phyloP scores from a whole-genome alignment of 2,113 vertebrate genomes.

The Zosterops hypoxanthus region DNA sequence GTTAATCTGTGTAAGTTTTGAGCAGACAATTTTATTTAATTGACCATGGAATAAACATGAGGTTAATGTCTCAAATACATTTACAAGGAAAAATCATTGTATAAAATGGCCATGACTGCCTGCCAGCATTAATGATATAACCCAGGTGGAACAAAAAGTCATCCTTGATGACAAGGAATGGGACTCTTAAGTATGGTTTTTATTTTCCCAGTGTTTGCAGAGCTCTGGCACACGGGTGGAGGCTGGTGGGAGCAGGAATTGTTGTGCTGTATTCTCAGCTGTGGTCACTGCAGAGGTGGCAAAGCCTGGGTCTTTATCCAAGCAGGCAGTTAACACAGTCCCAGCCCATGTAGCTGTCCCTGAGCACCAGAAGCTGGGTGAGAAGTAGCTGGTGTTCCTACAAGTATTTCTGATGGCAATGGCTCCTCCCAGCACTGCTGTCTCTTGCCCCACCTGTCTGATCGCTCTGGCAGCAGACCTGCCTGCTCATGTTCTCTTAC shows the following conservation, averaged over 20 bases:
- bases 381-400: not conserved
- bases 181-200: not conserved
- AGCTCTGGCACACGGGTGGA: not conserved
- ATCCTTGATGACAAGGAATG: not conserved
- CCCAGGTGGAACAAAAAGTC: not conserved
- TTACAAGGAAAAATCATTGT: not conserved
- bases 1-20: not conserved
- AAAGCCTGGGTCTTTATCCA: not conserved
- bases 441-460: not conserved
- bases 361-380: not conserved
- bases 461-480: not conserved
- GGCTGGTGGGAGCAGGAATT: not conserved
- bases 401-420: not conserved
- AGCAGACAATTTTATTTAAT: not conserved
- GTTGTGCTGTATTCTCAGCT: not conserved
- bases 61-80: not conserved
- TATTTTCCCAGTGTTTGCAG: not conserved
- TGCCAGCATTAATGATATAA: not conserved
- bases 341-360: not conserved
- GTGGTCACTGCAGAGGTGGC: not conserved
- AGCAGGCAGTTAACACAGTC: not conserved
- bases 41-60: not conserved
- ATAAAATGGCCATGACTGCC: not conserved
- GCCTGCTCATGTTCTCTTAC: not conserved
- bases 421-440: not conserved